Conservation (phyloP, 1,140 invertebrate genomes). For the Pollicipes pollicipes region DNA sequence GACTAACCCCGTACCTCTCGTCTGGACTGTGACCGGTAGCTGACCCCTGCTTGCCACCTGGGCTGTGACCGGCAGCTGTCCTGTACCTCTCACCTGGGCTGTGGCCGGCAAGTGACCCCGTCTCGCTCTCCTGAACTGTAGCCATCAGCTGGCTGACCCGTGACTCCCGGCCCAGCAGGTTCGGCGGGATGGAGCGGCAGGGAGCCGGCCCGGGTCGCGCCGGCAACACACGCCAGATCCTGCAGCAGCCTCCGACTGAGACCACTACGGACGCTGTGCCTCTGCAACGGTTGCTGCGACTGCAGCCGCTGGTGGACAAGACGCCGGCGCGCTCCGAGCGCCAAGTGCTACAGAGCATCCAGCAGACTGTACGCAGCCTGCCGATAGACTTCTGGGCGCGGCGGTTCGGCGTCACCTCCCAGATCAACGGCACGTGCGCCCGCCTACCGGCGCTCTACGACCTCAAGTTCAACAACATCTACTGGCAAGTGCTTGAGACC, state of each 20-base stretch:
- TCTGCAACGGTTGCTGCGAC: constrained; percentile 16
- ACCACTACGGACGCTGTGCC: constrained; percentile 19
- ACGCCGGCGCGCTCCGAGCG: constrained; percentile 47
- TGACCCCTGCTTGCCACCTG: no score
- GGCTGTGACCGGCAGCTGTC: no score
- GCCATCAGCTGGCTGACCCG: no score
- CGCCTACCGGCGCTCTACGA: constrained; percentile 68
- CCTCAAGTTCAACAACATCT: constrained; percentile 71
- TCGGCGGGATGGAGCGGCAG: neutral
- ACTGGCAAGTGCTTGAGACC: constrained; percentile 49
- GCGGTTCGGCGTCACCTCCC: constrained; percentile 47
- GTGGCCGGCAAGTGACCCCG: no score
- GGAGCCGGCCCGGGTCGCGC: no score
- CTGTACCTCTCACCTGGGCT: no score
- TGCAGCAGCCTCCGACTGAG: neutral
- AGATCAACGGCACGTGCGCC: constrained; percentile 53
- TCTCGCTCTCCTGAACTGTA: no score
- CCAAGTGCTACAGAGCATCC: constrained; percentile 49
- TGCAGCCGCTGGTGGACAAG: constrained; percentile 44
- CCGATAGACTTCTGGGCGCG: constrained; percentile 67
- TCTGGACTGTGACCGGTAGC: no score
- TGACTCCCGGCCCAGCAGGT: no score
- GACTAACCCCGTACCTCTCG: no score
- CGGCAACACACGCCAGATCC: neutral
- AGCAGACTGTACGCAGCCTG: constrained; percentile 52